A percentile compares a stretch with the other conserved stretches of the same genome.
phyloP scores from a whole-genome alignment of 2,888 invertebrate genomes.

The Synergus laeviventris region DNA sequence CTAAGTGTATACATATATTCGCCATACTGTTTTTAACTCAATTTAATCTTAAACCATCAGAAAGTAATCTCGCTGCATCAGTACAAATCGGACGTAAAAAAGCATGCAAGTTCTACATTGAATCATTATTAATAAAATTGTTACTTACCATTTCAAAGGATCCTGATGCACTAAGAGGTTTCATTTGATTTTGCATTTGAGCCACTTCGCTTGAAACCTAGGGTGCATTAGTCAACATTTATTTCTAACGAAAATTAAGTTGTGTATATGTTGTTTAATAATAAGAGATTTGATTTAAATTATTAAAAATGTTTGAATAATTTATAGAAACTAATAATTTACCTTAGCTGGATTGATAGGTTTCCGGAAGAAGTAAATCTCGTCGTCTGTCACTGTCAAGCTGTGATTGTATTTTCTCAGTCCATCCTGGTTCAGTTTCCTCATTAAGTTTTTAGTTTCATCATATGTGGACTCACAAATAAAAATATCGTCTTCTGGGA shows the following conservation, averaged over 20 bases:
- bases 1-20: constrained; percentile 24
- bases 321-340: constrained; percentile 56
- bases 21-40: constrained; percentile 45
- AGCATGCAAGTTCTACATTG: constrained; percentile 44
- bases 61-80: constrained; percentile 39
- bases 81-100: constrained; percentile 41
- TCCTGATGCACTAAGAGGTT: constrained; percentile 70
- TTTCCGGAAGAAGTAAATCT: constrained; percentile 88
- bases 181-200: constrained; percentile 72
- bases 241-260: constrained; percentile 37
- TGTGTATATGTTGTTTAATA: not conserved
- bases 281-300: not conserved
- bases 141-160: constrained; percentile 75
- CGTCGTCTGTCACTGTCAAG: constrained; percentile 93
- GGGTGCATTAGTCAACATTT: constrained; percentile 55
- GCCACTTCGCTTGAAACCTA: constrained; percentile 74
- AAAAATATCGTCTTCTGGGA: constrained; percentile 93
- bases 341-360: constrained; percentile 82
- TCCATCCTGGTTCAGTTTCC: constrained; percentile 83
- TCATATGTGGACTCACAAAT: constrained; percentile 95
- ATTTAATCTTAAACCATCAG: constrained; percentile 42
- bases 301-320: not conserved
- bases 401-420: constrained; percentile 89
- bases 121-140: constrained; percentile 25
- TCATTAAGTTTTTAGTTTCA: constrained; percentile 88